Conservation (phyloP, 2,797 vertebrate species). For the Leucoraja ocellata region DNA sequence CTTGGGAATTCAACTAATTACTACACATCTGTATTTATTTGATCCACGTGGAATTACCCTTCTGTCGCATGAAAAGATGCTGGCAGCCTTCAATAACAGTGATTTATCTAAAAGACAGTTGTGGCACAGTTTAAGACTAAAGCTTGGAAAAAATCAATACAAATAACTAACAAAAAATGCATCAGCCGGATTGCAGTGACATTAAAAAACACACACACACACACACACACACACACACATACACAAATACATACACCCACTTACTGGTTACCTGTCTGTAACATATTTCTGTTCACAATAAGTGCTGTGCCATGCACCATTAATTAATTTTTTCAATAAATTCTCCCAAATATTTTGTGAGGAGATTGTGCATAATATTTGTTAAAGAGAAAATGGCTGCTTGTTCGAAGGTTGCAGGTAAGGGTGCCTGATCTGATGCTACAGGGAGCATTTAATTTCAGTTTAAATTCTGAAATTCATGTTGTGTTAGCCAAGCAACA, state of each 20-base stretch:
- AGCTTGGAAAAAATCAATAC: conserved; percentile 81
- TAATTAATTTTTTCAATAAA: background rate
- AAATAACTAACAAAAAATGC: conserved; percentile 61
- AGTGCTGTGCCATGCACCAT: background rate
- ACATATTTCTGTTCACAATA: background rate
- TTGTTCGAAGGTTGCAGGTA: background rate
- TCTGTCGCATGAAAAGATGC: conserved; percentile 91
- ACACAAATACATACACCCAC: background rate
- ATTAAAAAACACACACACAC: conserved; percentile 44
- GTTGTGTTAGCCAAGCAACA: background rate
- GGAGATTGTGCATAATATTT: background rate
- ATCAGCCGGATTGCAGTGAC: conserved; percentile 44
- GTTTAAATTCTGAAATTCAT: background rate
- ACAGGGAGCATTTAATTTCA: background rate
- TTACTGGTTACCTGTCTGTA: conserved; percentile 6
- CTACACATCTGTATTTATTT: conserved; percentile 99
- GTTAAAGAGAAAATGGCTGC: background rate
- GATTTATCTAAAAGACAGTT: conserved; percentile 90
- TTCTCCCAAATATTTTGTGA: background rate
- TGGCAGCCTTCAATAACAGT: conserved; percentile 81
- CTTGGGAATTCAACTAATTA: conserved; percentile 99
- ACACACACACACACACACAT: too few species aligned
- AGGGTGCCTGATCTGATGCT: background rate
- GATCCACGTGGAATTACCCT: conserved; percentile 95
- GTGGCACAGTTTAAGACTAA: conserved; percentile 81